These are phyloP conservation scores for Ladona fulva DNA, from an alignment of 1,140 invertebrate genomes.

Conservation along the genomic window DNA sequence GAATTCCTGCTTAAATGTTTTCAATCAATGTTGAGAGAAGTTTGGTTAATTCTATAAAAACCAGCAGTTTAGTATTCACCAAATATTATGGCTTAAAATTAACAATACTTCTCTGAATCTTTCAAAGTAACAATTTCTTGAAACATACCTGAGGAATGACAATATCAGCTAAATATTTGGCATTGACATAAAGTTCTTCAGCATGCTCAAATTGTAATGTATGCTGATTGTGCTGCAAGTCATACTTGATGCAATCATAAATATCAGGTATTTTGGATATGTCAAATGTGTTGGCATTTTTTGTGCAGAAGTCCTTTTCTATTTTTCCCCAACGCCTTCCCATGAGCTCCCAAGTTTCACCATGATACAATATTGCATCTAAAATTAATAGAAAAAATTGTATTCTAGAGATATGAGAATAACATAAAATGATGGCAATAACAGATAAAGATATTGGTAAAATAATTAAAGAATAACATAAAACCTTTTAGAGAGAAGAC, in stretches of 20 bases:
- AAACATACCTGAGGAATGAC: conserved; percentile 87
- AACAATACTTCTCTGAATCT: too few species aligned
- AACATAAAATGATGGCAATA: not conserved
- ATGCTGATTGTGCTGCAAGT: conserved; percentile 95
- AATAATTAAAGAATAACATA: too few species aligned
- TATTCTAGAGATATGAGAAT: not conserved
- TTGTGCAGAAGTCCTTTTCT: conserved; percentile 95
- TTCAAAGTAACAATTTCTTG: too few species aligned
- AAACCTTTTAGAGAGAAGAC: too few species aligned
- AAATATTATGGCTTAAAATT: too few species aligned
- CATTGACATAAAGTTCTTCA: conserved; percentile 89
- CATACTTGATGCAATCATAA: conserved; percentile 99
- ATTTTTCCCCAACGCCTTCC: conserved; percentile 96
- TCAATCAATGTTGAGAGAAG: not conserved
- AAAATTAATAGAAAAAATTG: conserved; percentile 29
- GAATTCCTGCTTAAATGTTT: too few species aligned
- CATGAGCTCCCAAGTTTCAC: conserved; percentile 98
- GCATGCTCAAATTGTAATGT: conserved; percentile 88
- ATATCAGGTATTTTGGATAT: conserved; percentile 99
- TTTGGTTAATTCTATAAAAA: too few species aligned
- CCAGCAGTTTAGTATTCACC: too few species aligned
- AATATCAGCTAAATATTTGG: conserved; percentile 94
- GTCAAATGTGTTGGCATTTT: conserved; percentile 81
- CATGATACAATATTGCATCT: conserved; percentile 91
- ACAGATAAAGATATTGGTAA: conserved; percentile 13